Percentiles rank a stretch among this genome's conserved stretches.
These are phyloP conservation scores for Phaethornis superciliosus DNA, from an alignment of 2,113 vertebrate genomes.

Conservation along the genomic window DNA sequence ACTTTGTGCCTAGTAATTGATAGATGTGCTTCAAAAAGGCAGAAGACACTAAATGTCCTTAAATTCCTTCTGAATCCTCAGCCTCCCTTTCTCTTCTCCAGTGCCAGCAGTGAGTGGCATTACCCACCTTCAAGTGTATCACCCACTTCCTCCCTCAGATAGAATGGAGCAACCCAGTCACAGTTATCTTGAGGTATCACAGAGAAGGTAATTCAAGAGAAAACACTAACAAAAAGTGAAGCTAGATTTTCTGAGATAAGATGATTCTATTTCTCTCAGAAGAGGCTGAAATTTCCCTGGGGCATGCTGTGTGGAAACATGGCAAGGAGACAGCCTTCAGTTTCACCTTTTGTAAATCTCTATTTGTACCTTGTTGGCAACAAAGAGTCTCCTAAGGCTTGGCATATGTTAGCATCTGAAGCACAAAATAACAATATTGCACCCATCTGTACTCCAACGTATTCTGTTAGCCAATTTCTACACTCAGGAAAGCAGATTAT, in stretches of 20 bases:
- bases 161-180: not conserved
- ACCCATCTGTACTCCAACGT: slow-evolving; percentile 31
- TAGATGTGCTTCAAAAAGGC: not conserved
- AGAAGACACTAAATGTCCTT: fast-evolving
- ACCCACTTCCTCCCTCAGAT: not conserved
- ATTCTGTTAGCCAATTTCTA: not conserved
- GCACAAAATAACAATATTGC: slow-evolving; percentile 48
- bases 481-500: not conserved
- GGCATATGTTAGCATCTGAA: slow-evolving; percentile 50
- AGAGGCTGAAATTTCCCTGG: not conserved
- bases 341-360: slow-evolving; percentile 43
- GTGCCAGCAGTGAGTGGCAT: not conserved
- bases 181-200: not conserved
- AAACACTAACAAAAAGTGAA: not conserved
- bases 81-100: not conserved
- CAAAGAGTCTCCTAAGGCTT: slow-evolving; percentile 17
- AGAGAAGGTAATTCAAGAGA: not conserved
- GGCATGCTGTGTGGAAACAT: not conserved
- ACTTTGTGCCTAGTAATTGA: not conserved
- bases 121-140: not conserved
- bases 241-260: not conserved
- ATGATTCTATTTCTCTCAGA: not conserved
- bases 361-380: slow-evolving; percentile 44
- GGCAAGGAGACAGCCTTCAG: not conserved
- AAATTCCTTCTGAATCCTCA: not conserved